phyloP scores from a whole-genome alignment of 2,888 invertebrate genomes.

The Amiota mariae region DNA sequence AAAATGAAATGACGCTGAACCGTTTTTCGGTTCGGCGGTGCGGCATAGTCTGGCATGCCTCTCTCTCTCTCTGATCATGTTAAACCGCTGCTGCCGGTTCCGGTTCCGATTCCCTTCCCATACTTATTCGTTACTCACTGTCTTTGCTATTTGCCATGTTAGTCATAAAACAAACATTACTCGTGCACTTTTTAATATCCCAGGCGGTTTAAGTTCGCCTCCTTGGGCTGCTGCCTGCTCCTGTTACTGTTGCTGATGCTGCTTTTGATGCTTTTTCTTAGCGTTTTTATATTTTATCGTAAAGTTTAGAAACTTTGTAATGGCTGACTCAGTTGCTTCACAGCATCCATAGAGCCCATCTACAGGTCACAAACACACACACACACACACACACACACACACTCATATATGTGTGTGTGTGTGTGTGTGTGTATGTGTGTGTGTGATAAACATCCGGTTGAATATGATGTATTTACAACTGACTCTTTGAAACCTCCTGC shows the following conservation, averaged over 20 bases:
- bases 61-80: not conserved
- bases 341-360: not conserved
- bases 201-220: conserved; percentile 68
- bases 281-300: conserved; percentile 67
- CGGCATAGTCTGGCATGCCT: too few relatives aligned
- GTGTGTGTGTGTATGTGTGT: not conserved
- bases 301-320: conserved; percentile 72
- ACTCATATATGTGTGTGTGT: not conserved
- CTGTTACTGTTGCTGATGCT: not conserved
- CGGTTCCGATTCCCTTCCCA: not conserved
- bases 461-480: not conserved
- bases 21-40: conserved; percentile 34
- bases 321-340: conserved; percentile 39
- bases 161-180: conserved; percentile 64
- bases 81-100: conserved; percentile 7
- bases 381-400: conserved; percentile 3
- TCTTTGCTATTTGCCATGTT: conserved; percentile 46
- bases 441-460: not conserved
- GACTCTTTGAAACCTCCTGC: not conserved
- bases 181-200: conserved; percentile 72
- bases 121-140: conserved; percentile 44
- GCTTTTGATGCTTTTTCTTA: conserved; percentile 29
- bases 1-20: conserved; percentile 71
- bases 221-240: not conserved
- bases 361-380: conserved; percentile 22